A percentile compares a stretch with the other conserved stretches of the same genome.
phyloP scores from a whole-genome alignment of 1,140 invertebrate species.

The Stenopsyche tienmushanensis region DNA sequence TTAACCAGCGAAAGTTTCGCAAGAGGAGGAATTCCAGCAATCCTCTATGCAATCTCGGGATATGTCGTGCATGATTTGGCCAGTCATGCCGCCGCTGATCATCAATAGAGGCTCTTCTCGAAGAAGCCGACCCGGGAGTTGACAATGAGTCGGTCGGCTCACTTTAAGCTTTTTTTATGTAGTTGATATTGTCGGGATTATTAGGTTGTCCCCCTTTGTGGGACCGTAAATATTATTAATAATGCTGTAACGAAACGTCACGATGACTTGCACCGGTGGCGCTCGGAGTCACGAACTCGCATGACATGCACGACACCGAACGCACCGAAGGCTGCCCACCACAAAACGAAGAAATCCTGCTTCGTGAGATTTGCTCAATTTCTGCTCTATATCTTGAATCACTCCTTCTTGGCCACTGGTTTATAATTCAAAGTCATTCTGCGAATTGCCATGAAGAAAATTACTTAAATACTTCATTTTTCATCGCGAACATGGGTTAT shows the following conservation, averaged over 20 bases:
- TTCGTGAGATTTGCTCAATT: too few relatives aligned
- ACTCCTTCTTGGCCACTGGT: not conserved
- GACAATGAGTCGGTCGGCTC: constrained; percentile 8
- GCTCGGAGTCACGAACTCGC: constrained; percentile 17
- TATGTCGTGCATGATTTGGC: not conserved
- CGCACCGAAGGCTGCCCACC: not conserved
- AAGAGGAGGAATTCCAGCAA: not conserved
- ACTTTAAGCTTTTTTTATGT: not conserved
- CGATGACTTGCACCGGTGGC: constrained; percentile 17
- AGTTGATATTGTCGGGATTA: constrained; percentile 22
- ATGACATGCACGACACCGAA: not conserved
- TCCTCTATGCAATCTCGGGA: not conserved
- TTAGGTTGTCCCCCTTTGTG: constrained; percentile 31
- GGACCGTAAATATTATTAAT: constrained; percentile 34
- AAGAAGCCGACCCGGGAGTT: constrained; percentile 4
- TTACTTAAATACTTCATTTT: too few relatives aligned
- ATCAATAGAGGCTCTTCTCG: not conserved
- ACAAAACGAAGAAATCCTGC: not conserved
- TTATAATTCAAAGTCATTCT: not conserved
- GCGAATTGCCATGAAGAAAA: too few relatives aligned
- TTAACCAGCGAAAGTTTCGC: not conserved
- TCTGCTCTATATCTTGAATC: not conserved
- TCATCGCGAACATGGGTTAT: too few relatives aligned
- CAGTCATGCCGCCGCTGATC: not conserved
- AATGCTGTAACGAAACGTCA: constrained; percentile 23